phyloP scores from a whole-genome alignment of 2,797 vertebrate genomes.

The Protonibea diacanthus region DNA sequence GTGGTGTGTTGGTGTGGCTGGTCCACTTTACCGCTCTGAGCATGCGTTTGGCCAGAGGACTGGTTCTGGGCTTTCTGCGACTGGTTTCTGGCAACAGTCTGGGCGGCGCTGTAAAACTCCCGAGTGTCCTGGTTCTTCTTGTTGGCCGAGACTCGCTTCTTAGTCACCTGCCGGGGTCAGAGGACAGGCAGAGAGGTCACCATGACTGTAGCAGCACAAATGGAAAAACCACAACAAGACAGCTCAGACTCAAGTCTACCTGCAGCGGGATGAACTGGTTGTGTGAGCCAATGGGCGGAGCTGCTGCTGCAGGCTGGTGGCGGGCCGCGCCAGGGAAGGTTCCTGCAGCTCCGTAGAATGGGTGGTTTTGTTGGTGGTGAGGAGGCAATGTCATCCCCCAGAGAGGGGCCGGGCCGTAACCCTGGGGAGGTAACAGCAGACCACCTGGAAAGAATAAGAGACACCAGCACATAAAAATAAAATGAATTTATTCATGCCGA shows the following conservation, averaged over 20 bases:
- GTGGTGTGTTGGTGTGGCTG: conserved; percentile 28
- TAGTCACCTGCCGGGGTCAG: conserved; percentile 90
- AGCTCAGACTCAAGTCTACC: conserved; percentile 76
- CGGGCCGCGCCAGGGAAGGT: conserved; percentile 86
- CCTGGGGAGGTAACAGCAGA: conserved; percentile 88
- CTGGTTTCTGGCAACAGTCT: conserved; percentile 73
- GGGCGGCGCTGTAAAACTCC: conserved; percentile 86
- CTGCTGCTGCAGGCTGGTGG: conserved; percentile 75
- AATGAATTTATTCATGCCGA: not conserved
- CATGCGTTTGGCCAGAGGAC: conserved; percentile 37
- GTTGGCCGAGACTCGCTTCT: conserved; percentile 93
- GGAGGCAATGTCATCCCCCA: conserved; percentile 89
- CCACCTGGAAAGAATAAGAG: conserved; percentile 66
- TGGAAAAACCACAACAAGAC: not conserved
- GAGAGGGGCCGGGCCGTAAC: conserved; percentile 84
- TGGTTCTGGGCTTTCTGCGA: conserved; percentile 73
- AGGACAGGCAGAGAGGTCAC: not conserved
- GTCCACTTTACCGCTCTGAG: conserved; percentile 15
- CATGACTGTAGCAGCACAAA: not conserved
- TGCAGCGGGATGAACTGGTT: conserved; percentile 98
- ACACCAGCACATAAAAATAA: not conserved
- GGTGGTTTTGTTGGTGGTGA: conserved; percentile 82
- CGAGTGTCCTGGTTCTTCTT: conserved; percentile 90
- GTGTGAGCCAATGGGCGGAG: conserved; percentile 88
- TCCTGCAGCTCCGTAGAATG: conserved; percentile 85